phyloP scores from a whole-genome alignment of 2,888 invertebrate species.

The Ellobium chinense region DNA sequence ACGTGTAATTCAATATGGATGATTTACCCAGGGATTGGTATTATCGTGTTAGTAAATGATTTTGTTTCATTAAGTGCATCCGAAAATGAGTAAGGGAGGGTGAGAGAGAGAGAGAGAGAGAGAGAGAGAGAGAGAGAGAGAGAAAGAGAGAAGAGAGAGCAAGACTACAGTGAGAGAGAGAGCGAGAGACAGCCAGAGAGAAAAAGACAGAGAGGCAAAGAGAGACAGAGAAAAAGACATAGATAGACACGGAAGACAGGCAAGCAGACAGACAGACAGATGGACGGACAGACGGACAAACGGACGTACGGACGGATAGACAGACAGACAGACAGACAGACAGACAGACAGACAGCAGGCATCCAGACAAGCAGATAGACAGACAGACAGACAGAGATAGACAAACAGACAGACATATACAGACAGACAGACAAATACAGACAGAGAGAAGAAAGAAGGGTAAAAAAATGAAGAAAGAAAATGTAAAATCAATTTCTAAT shows the following conservation, averaged over 20 bases:
- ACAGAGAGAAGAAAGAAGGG: neutral
- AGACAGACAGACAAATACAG: neutral
- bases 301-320: neutral
- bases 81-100: neutral
- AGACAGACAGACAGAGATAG: neutral
- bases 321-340: neutral
- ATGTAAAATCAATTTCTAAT: too few relatives aligned
- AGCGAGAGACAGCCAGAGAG: neutral
- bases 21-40: too few relatives aligned
- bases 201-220: constrained; percentile 15
- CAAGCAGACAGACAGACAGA: neutral
- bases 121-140: neutral
- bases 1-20: too few relatives aligned
- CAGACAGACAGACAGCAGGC: neutral
- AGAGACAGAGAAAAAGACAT: neutral
- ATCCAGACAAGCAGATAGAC: neutral
- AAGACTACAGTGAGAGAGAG: neutral
- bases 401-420: too few relatives aligned
- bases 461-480: neutral
- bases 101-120: neutral
- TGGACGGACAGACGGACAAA: neutral
- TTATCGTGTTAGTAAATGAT: too few relatives aligned
- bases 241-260: neutral
- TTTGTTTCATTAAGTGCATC: too few relatives aligned
- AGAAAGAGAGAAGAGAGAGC: too few relatives aligned